Conservation (phyloP, 2,113 vertebrate species). For the Crypturellus undulatus region DNA sequence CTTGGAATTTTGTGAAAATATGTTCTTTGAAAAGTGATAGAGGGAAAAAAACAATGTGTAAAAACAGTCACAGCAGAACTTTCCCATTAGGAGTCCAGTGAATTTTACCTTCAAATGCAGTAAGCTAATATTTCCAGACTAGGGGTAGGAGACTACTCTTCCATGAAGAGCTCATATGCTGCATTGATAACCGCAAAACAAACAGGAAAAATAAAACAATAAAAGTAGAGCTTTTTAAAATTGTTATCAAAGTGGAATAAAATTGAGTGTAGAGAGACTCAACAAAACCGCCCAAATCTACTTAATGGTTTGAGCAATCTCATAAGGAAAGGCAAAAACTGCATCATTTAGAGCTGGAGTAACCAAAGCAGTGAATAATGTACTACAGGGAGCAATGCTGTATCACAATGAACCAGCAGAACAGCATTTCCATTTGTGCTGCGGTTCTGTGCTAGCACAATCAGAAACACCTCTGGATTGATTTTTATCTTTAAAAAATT, state of each 20-base stretch:
- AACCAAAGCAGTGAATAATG: background rate
- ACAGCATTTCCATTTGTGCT: slow-evolving; percentile 33
- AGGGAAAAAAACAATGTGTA: background rate
- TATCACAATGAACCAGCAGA: background rate
- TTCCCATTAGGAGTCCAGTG: background rate
- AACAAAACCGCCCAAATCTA: background rate
- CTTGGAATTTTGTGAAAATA: background rate
- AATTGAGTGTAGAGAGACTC: background rate
- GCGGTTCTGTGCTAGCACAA: background rate
- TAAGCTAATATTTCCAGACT: background rate
- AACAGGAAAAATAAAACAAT: background rate
- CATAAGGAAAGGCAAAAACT: slow-evolving; percentile 14
- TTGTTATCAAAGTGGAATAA: background rate
- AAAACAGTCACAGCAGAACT: background rate
- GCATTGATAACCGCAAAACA: background rate
- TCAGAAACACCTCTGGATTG: background rate
- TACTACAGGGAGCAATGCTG: background rate
- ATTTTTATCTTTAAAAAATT: background rate
- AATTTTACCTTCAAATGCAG: background rate
- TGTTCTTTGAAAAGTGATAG: background rate
- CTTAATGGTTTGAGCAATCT: background rate
- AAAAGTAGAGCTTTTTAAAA: background rate
- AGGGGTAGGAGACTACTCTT: background rate
- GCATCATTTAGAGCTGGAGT: background rate
- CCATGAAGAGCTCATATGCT: background rate